Evolutionary conservation across 2,888 invertebrate species (phyloP), one percentile per base, ranked within the genome.

Genomic region (Pollenia griseotomentosa): DNA sequence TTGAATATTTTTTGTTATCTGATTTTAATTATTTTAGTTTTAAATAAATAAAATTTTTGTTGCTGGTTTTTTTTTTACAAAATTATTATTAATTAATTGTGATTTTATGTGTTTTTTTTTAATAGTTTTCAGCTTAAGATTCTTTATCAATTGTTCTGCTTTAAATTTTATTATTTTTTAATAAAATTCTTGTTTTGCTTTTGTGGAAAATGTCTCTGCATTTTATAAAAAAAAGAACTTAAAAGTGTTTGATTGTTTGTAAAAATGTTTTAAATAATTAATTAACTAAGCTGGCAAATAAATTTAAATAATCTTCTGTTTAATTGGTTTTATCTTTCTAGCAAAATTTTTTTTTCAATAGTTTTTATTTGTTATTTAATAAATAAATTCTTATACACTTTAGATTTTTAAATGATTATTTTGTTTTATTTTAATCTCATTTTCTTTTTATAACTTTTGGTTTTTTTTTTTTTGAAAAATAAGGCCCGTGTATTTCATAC

Each of bases 401-500:
- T 86, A 74, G 40, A 73, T 85, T 84, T 82, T 48, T 5, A n/a
- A 14, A 10, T 23, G n/a, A 9, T 61, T 78, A 19, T 48, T 77
- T 71, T 63, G 77, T 14, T 51, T 57, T 68, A 66, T 74, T 73
- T 51, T 55, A 68, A 14, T 71, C 68, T 53, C 57, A 68, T 11
- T 82, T 88, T 83, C 65, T 59, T 14, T 44, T 77, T 77, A 65
- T 44, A 23, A 61, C 65, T 84, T 44, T n/a, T 46, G 11, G 53
- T 75, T 12, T 63, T 63, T 61, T 85, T 55, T 8, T 85, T 86
- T 75, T 85, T 85, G 80, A 85, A 88, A 89, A 93, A 92, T 92
- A 92, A 92, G 93, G 93, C 92, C 92, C 91, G 93, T 91, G 91
- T 92, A 92, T 75, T 85, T 86, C 55, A 70, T 66, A 65, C 55